Evolutionary conservation across 2,888 invertebrate genomes (phyloP).

Genomic region (Macroteleia sp.): DNA sequence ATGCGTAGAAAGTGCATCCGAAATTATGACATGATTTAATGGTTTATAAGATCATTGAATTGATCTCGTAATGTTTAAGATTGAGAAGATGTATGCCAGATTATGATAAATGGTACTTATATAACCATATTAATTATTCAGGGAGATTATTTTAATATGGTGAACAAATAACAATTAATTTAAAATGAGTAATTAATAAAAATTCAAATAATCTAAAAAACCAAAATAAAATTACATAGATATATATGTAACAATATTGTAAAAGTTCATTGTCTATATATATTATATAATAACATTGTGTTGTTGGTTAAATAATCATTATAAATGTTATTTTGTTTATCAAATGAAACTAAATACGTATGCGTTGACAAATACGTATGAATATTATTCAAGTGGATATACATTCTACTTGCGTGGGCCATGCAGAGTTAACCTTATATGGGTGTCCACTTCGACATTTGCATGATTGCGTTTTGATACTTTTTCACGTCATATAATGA

Average conservation of each 20-base stretch:
- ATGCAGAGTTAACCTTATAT: slow-evolving; percentile 41
- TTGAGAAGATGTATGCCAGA: neutral
- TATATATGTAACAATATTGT: too few relatives aligned
- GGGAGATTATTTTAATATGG: neutral
- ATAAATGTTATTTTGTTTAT: slow-evolving; percentile 1
- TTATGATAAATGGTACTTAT: slow-evolving; percentile 3
- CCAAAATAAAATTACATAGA: too few relatives aligned
- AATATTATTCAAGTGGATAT: slow-evolving; percentile 19
- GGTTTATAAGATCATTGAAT: neutral
- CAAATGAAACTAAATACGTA: slow-evolving; percentile 9
- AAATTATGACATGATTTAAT: slow-evolving; percentile 13
- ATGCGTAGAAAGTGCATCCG: slow-evolving; percentile 15
- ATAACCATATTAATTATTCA: neutral
- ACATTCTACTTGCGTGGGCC: slow-evolving; percentile 43
- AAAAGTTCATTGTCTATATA: too few relatives aligned
- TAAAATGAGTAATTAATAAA: too few relatives aligned
- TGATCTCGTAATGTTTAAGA: slow-evolving; percentile 14
- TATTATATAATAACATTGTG: neutral
- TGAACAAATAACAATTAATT: too few relatives aligned
- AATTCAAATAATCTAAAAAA: too few relatives aligned
- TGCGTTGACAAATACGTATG: slow-evolving; percentile 21
- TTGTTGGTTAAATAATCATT: too few relatives aligned
- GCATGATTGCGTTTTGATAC: slow-evolving; percentile 66
- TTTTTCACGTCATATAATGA: slow-evolving; percentile 38
- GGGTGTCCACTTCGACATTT: slow-evolving; percentile 63